A percentile compares a stretch with the other conserved stretches of the same genome.
Conservation (phyloP, 2,888 invertebrate species). For the Mycogona germanica region DNA sequence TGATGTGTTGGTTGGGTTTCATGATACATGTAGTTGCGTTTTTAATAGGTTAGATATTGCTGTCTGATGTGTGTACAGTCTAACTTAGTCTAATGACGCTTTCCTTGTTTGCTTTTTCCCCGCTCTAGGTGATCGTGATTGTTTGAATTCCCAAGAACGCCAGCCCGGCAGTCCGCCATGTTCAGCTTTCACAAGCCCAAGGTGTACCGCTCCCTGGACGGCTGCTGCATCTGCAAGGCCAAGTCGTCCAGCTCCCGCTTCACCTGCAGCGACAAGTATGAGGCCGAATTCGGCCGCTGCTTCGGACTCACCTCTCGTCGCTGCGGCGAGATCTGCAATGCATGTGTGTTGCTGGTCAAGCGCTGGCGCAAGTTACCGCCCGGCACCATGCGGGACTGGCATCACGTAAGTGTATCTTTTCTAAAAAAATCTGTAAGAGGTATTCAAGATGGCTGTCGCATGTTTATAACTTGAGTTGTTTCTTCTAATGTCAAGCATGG, state of each 20-base stretch:
- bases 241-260: conserved; percentile 70
- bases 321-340: conserved; percentile 74
- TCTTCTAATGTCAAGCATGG: no score
- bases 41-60: no score
- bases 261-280: conserved; percentile 71
- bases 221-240: conserved; percentile 76
- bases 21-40: no score
- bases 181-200: conserved; percentile 78
- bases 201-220: conserved; percentile 66
- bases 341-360: conserved; percentile 70
- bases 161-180: no score
- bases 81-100: no score
- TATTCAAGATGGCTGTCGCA: no score
- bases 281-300: conserved; percentile 64
- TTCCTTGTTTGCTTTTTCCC: no score
- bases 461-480: background rate
- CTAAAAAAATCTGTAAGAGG: conserved; percentile 3
- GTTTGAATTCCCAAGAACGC: no score
- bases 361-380: conserved; percentile 62
- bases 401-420: conserved; percentile 55
- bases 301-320: conserved; percentile 59
- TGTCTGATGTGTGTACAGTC: no score
- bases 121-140: no score
- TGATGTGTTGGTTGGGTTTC: no score
- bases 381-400: conserved; percentile 60